Evolutionary conservation across 1,140 invertebrate genomes (phyloP).

Genomic region (Danaus plexippus): DNA sequence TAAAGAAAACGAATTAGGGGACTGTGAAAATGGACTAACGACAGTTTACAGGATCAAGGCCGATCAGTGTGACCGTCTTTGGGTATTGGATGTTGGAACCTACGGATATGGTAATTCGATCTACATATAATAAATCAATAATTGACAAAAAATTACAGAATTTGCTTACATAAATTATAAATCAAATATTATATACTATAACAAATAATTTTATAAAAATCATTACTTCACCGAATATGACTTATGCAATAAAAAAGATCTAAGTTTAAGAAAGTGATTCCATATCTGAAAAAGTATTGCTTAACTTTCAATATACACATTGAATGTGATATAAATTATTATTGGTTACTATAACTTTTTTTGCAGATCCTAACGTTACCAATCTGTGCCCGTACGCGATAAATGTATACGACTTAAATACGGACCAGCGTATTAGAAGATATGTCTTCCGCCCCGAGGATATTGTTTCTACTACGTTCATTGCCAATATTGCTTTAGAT

Average conservation of each 20-base stretch:
- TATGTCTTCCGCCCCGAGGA: slow-evolving; percentile 81
- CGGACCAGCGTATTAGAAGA: slow-evolving; percentile 78
- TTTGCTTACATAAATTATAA: not conserved
- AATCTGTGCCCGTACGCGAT: slow-evolving; percentile 82
- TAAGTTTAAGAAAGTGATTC: too few relatives aligned
- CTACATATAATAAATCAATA: too few relatives aligned
- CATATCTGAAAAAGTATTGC: too few relatives aligned
- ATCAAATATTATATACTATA: not conserved
- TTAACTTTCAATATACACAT: too few relatives aligned
- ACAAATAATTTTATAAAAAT: not conserved
- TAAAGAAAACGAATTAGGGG: slow-evolving; percentile 80
- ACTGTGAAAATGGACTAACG: slow-evolving; percentile 80
- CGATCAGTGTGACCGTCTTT: slow-evolving; percentile 82
- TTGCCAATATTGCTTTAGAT: slow-evolving; percentile 86
- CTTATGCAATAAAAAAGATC: too few relatives aligned
- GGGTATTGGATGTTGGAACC: slow-evolving; percentile 86
- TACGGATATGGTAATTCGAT: slow-evolving; percentile 77
- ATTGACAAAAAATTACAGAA: too few relatives aligned
- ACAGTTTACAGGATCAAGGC: slow-evolving; percentile 83
- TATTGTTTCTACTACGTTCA: slow-evolving; percentile 82
- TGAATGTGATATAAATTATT: too few relatives aligned
- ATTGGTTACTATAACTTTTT: slow-evolving; percentile 4
- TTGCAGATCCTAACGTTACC: slow-evolving; percentile 68
- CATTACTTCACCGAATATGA: too few relatives aligned
- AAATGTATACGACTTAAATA: slow-evolving; percentile 83